Percentiles rank a stretch among this genome's conserved stretches.
Conservation (phyloP, 2,113 vertebrate species). For the Emydura subglobosa region DNA sequence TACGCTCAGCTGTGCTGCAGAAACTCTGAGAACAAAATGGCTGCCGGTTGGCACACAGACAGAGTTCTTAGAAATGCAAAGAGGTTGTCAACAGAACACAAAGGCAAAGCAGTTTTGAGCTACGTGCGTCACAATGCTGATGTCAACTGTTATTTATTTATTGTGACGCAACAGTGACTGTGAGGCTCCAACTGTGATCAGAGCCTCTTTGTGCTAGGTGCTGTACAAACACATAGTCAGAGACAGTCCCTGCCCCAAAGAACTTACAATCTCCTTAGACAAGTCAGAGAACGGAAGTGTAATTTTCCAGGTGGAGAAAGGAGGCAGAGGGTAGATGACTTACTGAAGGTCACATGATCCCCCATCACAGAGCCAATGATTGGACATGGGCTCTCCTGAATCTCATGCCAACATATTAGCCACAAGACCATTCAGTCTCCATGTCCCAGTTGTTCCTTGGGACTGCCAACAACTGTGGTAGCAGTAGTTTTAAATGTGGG, state of each 20-base stretch:
- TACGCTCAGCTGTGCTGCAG: background rate
- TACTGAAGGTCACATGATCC: background rate
- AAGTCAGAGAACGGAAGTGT: background rate
- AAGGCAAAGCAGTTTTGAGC: background rate
- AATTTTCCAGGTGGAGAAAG: accelerated
- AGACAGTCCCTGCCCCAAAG: no score
- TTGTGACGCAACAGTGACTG: background rate
- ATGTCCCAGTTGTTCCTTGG: background rate
- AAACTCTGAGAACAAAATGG: background rate
- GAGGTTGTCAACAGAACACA: background rate
- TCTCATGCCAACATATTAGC: background rate
- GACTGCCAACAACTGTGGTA: background rate
- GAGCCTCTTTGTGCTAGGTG: background rate
- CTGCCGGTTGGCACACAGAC: background rate
- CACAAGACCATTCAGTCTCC: background rate
- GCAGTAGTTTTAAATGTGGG: background rate
- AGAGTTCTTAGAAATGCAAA: background rate
- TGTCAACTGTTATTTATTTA: background rate
- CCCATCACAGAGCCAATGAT: background rate
- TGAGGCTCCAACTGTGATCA: background rate
- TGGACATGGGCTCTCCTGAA: background rate
- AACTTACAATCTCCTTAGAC: background rate
- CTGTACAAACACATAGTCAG: no score
- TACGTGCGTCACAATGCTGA: background rate
- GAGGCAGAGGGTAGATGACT: background rate